Evolutionary conservation across 2,797 vertebrate species (phyloP).

Genomic region (Muscicapa striata): DNA sequence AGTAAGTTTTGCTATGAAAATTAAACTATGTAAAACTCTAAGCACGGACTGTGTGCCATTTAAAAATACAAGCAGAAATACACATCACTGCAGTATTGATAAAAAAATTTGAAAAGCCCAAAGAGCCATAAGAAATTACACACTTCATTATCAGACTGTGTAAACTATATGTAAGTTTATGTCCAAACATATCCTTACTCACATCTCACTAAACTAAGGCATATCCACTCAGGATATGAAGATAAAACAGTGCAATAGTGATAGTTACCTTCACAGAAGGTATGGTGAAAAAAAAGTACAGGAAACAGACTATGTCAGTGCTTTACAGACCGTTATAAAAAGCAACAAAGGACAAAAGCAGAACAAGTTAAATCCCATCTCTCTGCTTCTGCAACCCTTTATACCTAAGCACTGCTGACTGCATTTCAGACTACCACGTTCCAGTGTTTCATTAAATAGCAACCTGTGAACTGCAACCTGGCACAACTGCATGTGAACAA

Average conservation of each 20-base stretch:
- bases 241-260: not conserved
- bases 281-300: not conserved
- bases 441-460: not conserved
- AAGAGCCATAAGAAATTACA: not conserved
- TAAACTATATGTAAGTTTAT: not conserved
- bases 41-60: not conserved
- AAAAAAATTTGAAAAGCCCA: not conserved
- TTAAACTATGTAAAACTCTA: accelerated
- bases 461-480: not conserved
- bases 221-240: not conserved
- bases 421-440: not conserved
- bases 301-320: not conserved
- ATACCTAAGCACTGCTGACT: not conserved
- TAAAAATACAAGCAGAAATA: not conserved
- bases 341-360: not conserved
- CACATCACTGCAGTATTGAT: not conserved
- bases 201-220: not conserved
- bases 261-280: not conserved
- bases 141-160: not conserved
- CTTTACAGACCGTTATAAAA: not conserved
- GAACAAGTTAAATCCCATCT: not conserved
- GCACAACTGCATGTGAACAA: not conserved
- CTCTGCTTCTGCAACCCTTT: not conserved
- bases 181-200: not conserved
- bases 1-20: not conserved